Evolutionary conservation across 2,888 invertebrate genomes (phyloP), one percentile per base, ranked within the genome.

Genomic region (Apamea anceps): DNA sequence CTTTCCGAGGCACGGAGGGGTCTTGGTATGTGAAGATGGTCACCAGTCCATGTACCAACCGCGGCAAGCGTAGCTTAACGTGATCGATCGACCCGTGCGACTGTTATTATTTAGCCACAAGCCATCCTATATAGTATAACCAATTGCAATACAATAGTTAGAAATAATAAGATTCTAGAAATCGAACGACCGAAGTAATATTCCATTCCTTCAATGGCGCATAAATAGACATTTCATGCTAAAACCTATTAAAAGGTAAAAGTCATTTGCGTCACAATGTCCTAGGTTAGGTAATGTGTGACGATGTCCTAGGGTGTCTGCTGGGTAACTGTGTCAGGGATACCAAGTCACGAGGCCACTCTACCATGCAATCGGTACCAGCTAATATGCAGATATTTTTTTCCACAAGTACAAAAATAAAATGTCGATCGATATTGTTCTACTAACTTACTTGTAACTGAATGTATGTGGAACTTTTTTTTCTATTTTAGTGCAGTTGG

Each of bases 311-410:
- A 85, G 70, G 72, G 42, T 77, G 28, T 77, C 81, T 88, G 57
- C 67, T 37, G 28, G 84, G 81, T 81, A 80, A 89, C 80, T 89
- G 77, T 85, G 89, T 87, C 89, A 89, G 86, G 89, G 90, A 85
- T 83, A 81, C n/a, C 32, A 1, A 48, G 37, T 28, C 28, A 18
- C 84, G 87, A 89, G 90, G 89, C 72, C 82, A 79, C 25, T 51
- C 13, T 71, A 57, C 71, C 89, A 87, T 87, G 90, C 89, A 85
- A 90, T 79, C 68, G 72, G 83, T 72, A 81, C 71, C 79, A 79
- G 57, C 77, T 72, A 81, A 87, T 77, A 84, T 88, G 87, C 87
- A 80, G 77, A 75, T 80, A 75, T 74, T 84, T 89, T 84, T 84
- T 82, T 79, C 80, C 72, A 68, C 67, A 66, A 62, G 63, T 72